A percentile compares a stretch with the other conserved stretches of the same genome.
Evolutionary conservation across 2,888 invertebrate genomes (phyloP).

Genomic region (Mesorhabditis sp.): DNA sequence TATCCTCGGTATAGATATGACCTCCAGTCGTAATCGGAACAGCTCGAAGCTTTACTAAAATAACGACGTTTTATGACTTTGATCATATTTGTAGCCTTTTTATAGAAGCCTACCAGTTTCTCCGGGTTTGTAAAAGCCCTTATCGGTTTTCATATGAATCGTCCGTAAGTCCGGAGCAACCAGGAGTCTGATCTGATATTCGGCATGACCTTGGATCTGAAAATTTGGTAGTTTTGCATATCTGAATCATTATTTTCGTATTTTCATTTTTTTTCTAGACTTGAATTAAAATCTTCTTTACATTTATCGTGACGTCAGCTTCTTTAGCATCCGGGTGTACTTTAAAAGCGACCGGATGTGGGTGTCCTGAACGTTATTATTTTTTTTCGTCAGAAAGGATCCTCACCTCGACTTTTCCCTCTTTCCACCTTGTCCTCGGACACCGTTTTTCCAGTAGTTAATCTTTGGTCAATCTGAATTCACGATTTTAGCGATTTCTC

Average conservation of each 20-base stretch:
- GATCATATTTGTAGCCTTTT: neutral
- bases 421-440: neutral
- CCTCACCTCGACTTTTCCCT: neutral
- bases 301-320: neutral
- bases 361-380: neutral
- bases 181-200: slow-evolving; percentile 14
- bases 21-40: slow-evolving; percentile 40
- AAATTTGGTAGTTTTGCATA: neutral
- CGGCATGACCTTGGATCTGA: slow-evolving; percentile 18
- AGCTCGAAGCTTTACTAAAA: slow-evolving; percentile 43
- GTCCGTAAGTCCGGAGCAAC: slow-evolving; percentile 37
- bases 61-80: neutral
- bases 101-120: slow-evolving; percentile 32
- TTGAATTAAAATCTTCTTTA: slow-evolving; percentile 3
- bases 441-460: neutral
- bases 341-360: neutral
- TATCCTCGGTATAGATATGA: slow-evolving; percentile 28
- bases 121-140: slow-evolving; percentile 41
- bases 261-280: neutral
- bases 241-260: neutral
- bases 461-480: neutral
- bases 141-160: slow-evolving; percentile 48
- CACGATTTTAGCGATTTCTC: no score
- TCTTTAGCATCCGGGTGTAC: neutral
- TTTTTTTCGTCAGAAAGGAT: neutral